Evolutionary conservation across 53 echinoderm and acorn worm species (phyloP), one percentile per base, ranked within the genome.

Genomic region (Paracentrotus lividus): DNA sequence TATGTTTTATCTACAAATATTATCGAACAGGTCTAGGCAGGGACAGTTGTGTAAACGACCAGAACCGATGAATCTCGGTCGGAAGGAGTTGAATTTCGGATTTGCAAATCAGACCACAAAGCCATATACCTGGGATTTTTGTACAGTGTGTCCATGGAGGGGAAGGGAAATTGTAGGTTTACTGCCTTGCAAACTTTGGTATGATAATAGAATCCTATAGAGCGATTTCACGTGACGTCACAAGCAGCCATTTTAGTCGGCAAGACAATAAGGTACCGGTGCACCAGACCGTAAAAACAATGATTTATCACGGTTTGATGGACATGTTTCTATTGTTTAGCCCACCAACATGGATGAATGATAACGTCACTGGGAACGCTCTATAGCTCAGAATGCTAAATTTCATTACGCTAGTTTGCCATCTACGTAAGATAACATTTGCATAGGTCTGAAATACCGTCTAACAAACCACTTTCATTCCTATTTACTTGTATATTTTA

Each of bases 41-140:
- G 56, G 86, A 86, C 86, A 86, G 86, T 86, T 86, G 86, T 55
- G 86, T 86, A 86, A 86, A 86, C 86, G 55, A 86, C 56, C 86
- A 86, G 34, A 86, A 81, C 47, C 86, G 36, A 54, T 34, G 47
- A 27, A 86, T 86, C 26, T 86, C 86, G 86, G 86, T 86, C 86
- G 55, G 34, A 86, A 53, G 55, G 86, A 86, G 86, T 54, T 8
- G 54, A 56, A 56, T 86, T 55, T 86, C 86, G 13, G 56, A 86
- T 53, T 56, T 86, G 53, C 56, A 86, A 47, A 54, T 86, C 86
- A 52, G 56, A 86, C 86, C 36, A 56, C 86, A 29, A 36, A 55
- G 57, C 81, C 47, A 45, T 81, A 20, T 47, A n/a, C 81, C 26
- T 14, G 26, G 26, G 81, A 47, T n/a, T n/a, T n/a, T n/a, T n/a